Percentiles rank a stretch among this genome's conserved stretches.
phyloP scores from a whole-genome alignment of 2,888 invertebrate genomes.

The Clepsis dumicolana region DNA sequence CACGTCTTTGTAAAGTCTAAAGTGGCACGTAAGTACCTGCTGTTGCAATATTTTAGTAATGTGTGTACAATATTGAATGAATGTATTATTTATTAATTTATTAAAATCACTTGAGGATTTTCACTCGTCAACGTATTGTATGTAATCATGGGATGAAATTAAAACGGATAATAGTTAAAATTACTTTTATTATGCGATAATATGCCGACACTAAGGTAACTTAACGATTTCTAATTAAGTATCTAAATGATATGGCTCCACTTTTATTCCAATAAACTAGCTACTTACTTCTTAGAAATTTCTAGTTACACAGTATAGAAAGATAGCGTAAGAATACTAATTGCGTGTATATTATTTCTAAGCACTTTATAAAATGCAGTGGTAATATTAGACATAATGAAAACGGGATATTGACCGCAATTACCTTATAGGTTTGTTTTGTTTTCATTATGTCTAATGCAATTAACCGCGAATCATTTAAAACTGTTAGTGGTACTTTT shows the following conservation, averaged over 20 bases:
- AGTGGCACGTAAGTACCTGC: constrained; percentile 42
- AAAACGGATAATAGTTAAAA: constrained; percentile 54
- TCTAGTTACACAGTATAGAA: constrained; percentile 11
- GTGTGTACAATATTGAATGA: constrained; percentile 43
- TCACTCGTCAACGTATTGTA: constrained; percentile 38
- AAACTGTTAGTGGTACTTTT: too few species aligned
- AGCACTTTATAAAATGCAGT: constrained; percentile 51
- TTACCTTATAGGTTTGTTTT: too few species aligned
- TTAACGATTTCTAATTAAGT: constrained; percentile 69
- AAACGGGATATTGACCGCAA: too few species aligned
- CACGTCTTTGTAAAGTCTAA: background rate
- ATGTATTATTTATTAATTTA: constrained; percentile 46
- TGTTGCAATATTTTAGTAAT: constrained; percentile 50
- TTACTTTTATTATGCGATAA: constrained; percentile 55
- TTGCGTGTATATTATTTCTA: constrained; percentile 3
- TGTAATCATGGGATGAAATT: constrained; percentile 64
- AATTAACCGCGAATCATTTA: too few species aligned
- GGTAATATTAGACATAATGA: constrained; percentile 33
- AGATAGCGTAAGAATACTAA: background rate
- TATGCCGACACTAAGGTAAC: constrained; percentile 70
- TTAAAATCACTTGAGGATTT: constrained; percentile 50
- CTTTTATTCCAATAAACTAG: constrained; percentile 50
- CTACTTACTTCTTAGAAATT: constrained; percentile 40
- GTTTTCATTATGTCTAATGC: too few species aligned
- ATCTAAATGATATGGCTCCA: constrained; percentile 81